Conservation (phyloP, 2,888 invertebrate genomes). For the Dynastes hyllus region DNA sequence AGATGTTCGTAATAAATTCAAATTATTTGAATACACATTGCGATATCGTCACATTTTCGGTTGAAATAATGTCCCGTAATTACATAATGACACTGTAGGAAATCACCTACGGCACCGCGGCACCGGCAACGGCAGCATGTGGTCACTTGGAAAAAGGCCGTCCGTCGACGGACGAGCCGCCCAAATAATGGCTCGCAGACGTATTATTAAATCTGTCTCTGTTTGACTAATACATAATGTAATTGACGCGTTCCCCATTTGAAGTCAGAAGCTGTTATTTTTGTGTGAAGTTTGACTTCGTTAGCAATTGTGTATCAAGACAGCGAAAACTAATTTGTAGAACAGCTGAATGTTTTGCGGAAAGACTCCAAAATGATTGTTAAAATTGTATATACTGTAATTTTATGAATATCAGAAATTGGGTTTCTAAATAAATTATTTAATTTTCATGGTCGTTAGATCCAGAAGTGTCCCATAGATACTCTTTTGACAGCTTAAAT, state of each 20-base stretch:
- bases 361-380: too few relatives aligned
- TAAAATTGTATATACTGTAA: too few relatives aligned
- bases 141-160: conserved; percentile 24
- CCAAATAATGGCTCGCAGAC: conserved; percentile 31
- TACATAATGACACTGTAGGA: conserved; percentile 66
- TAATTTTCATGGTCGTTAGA: too few relatives aligned
- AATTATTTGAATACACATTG: conserved; percentile 56
- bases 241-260: conserved; percentile 26
- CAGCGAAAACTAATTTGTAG: too few relatives aligned
- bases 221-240: conserved; percentile 45
- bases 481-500: too few relatives aligned
- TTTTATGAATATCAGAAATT: too few relatives aligned
- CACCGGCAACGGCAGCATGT: conserved; percentile 50
- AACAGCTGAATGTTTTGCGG: too few relatives aligned
- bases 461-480: too few relatives aligned
- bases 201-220: conserved; percentile 39
- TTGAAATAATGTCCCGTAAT: conserved; percentile 65
- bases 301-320: too few relatives aligned
- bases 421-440: too few relatives aligned
- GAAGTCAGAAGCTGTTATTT: too few relatives aligned
- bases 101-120: conserved; percentile 56
- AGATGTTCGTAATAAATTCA: conserved; percentile 34
- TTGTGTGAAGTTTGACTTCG: too few relatives aligned
- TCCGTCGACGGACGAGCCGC: background rate
- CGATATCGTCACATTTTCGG: conserved; percentile 63